Percentiles rank a stretch among this genome's conserved stretches.
These are phyloP conservation scores for Allolobophora icterica DNA, from an alignment of 2,888 invertebrate species.

Conservation along the genomic window DNA sequence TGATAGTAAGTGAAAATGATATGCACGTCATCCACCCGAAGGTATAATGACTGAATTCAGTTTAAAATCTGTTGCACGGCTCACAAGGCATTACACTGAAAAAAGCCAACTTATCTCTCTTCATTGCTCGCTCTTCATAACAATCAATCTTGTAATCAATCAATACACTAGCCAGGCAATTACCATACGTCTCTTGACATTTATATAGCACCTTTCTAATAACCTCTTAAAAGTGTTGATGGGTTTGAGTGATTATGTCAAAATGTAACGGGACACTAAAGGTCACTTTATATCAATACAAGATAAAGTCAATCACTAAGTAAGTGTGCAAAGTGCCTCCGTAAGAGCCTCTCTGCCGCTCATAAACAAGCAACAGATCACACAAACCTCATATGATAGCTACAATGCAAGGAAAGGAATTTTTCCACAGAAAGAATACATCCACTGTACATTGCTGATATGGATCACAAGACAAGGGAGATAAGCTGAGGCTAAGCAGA, in stretches of 20 bases:
- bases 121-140: not conserved
- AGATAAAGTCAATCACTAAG: not conserved
- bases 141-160: not conserved
- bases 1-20: not conserved
- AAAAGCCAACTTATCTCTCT: not conserved
- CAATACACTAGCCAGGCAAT: too few species aligned
- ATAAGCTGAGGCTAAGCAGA: too few species aligned
- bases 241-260: not conserved
- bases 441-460: not conserved
- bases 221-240: not conserved
- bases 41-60: not conserved
- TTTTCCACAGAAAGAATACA: not conserved
- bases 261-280: not conserved
- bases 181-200: not conserved
- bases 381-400: not conserved
- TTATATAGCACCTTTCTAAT: not conserved
- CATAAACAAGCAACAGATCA: not conserved
- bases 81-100: not conserved
- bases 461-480: too few species aligned
- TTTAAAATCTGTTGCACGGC: not conserved
- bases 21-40: not conserved
- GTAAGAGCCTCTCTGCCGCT: not conserved
- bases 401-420: not conserved
- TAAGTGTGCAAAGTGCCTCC: constrained; percentile 5
- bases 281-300: not conserved